These are phyloP conservation scores for Oscheius sp. DNA, from an alignment of 1,140 invertebrate species.

Conservation along the genomic window DNA sequence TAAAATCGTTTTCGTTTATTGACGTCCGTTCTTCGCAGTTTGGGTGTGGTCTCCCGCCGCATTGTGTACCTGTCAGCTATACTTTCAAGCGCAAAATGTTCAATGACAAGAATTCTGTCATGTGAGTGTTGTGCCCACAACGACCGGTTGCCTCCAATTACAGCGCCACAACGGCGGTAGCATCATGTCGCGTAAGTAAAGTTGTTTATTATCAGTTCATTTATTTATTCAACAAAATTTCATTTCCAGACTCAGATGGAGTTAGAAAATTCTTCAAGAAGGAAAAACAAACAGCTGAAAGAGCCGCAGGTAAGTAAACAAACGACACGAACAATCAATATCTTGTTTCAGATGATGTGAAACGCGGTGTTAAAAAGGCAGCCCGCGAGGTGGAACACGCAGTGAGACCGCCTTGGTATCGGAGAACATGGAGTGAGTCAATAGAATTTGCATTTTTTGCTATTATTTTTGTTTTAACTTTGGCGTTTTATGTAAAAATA, in stretches of 20 bases:
- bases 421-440: constrained; percentile 31
- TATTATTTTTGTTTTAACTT: too few relatives aligned
- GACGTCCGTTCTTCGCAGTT: too few relatives aligned
- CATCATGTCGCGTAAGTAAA: background rate
- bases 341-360: constrained; percentile 2
- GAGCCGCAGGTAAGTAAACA: background rate
- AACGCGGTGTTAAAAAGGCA: constrained; percentile 16
- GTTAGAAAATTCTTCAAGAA: constrained; percentile 12
- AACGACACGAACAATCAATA: background rate
- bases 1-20: too few relatives aligned
- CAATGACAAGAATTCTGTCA: too few relatives aligned
- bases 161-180: background rate
- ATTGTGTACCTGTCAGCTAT: too few relatives aligned
- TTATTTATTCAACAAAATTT: background rate
- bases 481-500: too few relatives aligned
- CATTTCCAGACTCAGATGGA: background rate
- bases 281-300: background rate
- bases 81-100: too few relatives aligned
- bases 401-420: constrained; percentile 30
- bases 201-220: too few relatives aligned
- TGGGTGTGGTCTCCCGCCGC: too few relatives aligned
- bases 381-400: constrained; percentile 23
- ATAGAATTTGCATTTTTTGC: too few relatives aligned
- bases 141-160: constrained; percentile 11
- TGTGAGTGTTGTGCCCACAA: background rate